phyloP scores from a whole-genome alignment of 35 echinoderm and acorn worm genomes.

The Holothuria glaberrima region DNA sequence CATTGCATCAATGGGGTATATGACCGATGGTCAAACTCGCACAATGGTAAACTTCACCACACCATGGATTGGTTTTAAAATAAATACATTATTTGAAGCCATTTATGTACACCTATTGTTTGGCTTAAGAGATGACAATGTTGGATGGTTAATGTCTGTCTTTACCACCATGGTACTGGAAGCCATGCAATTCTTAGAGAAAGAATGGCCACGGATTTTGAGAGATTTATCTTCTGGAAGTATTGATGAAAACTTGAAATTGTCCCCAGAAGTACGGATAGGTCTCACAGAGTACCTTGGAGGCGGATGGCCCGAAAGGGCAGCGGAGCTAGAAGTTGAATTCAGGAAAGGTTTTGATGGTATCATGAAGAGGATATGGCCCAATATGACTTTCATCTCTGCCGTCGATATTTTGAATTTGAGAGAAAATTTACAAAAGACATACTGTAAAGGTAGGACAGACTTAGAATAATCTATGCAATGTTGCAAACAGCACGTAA shows the following conservation, averaged over 20 bases:
- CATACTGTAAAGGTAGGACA: conserved; percentile 11
- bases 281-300: not conserved
- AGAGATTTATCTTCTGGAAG: conserved; percentile 7
- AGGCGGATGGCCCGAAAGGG: not conserved
- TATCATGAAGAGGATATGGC: not conserved
- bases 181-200: not conserved
- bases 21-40: not conserved
- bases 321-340: not conserved
- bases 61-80: conserved; percentile 18
- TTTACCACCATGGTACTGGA: not conserved
- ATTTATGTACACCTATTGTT: conserved; percentile 53
- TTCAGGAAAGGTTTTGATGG: conserved; percentile 29
- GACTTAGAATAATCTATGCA: too few relatives aligned
- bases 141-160: not conserved
- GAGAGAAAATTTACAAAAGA: not conserved
- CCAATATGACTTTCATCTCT: not conserved
- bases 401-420: conserved; percentile 1
- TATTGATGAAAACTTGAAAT: not conserved
- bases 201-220: not conserved
- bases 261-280: not conserved
- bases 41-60: not conserved
- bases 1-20: not conserved
- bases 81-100: conserved; percentile 39
- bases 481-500: too few relatives aligned
- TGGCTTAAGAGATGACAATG: conserved; percentile 25